A percentile compares a stretch with the other conserved stretches of the same genome.
These are phyloP conservation scores for Lysandra bellargus DNA, from an alignment of 2,888 invertebrate species.

Conservation along the genomic window DNA sequence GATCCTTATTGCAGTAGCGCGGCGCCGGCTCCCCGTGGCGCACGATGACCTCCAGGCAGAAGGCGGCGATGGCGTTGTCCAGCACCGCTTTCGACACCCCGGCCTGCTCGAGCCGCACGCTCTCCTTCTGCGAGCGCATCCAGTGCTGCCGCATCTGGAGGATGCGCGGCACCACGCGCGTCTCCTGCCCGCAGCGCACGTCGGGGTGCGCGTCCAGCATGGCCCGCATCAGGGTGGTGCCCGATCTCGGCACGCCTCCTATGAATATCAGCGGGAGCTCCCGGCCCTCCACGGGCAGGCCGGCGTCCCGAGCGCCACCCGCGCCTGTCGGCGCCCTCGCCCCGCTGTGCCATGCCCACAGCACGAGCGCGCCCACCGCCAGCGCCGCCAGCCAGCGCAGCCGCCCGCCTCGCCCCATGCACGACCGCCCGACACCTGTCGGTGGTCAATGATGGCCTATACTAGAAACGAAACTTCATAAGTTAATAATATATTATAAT, in stretches of 20 bases:
- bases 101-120: constrained; percentile 93
- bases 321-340: constrained; percentile 39
- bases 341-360: constrained; percentile 42
- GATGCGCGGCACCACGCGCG: constrained; percentile 96
- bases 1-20: constrained; percentile 99
- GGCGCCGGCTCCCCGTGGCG: constrained; percentile 97
- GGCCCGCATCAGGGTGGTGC: constrained; percentile 97
- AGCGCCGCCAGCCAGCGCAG: constrained; percentile 49
- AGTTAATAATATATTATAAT: no score
- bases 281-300: constrained; percentile 81
- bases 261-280: constrained; percentile 97
- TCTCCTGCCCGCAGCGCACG: constrained; percentile 98
- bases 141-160: constrained; percentile 97
- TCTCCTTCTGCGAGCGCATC: constrained; percentile 96
- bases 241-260: constrained; percentile 98
- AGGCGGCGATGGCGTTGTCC: constrained; percentile 97
- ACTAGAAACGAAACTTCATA: neutral
- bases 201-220: constrained; percentile 99
- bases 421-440: constrained; percentile 40
- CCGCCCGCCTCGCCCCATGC: constrained; percentile 52
- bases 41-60: constrained; percentile 97
- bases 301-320: constrained; percentile 37
- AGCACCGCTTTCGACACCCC: constrained; percentile 95
- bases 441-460: neutral
- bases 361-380: constrained; percentile 43